Evolutionary conservation across 2,113 vertebrate species (phyloP), one percentile per base, ranked within the genome.

Genomic region (Campylomormyrus numenius): DNA sequence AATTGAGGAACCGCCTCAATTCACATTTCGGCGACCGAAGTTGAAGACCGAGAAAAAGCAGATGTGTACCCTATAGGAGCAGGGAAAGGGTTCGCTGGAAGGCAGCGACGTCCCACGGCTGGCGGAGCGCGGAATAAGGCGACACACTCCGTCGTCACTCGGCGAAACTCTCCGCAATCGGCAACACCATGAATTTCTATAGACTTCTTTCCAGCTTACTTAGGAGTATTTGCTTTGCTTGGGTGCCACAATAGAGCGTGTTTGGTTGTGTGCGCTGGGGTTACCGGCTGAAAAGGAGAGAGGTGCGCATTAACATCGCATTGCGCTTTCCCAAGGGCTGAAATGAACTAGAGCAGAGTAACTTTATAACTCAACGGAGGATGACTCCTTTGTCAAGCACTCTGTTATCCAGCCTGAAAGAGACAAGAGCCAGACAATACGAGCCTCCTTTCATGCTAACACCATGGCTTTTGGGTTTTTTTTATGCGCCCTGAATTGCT

Each of bases 301-400:
- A 94, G 94, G 94, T 91, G 93, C 95, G 94, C 96, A 96, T 96
- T 96, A 96, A 96, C 96, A 96, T 96, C 94, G 95, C 95, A 95
- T 95, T 95, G 94, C 95, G 94, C 95, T 96, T 95, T 96, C 94
- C 95, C 93, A 95, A 95, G 95, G 89, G 89, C 91, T 94, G 93
- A 95, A 95, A 96, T 96, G 96, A 96, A 96, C 95, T 96, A 92
- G 94, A 93, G 95, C 95, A 96, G 96, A 96, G 96, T 96, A 96
- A 96, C 96, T 96, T 96, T 96, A 96, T 96, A 96, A 96, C 94
- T 96, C 94, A 94, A 92, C 95, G 95, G 94, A 95, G 96, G 95
- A 95, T 96, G 95, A 95, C 95, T 93, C 93, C 93, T 93, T 96
- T 96, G 95, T 96, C 46, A 86, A 52, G 91, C 86, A 66, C 92